Base-by-base conservation (phyloP, 2,888 invertebrate genomes). In the Monoplex corrugatus region DNA sequence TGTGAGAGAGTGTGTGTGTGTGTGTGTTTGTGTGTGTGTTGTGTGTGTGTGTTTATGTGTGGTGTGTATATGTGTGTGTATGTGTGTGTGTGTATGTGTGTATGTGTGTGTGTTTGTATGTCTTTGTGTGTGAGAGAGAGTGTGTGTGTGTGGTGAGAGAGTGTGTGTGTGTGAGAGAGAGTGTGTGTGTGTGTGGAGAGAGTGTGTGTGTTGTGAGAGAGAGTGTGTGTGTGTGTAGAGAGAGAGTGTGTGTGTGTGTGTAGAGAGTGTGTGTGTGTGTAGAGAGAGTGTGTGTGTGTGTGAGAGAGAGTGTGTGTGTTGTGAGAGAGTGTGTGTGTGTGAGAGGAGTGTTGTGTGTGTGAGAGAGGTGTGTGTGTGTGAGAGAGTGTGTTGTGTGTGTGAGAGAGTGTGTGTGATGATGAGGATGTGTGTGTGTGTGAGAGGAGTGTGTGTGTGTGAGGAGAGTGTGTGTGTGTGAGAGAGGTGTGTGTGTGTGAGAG, bases 91-190 rank as follows among this genome's bases (percentile, higher is more conserved):
- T 68, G 19, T 68, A n/a, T 68, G 19, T 68, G 68, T 68, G 19
- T 68, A 28, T 23, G 68, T 68, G n/a, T 68, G n/a, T 68, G 28
- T 68, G 68, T 68, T 5, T 68, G 68, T 23, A 28, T 68, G 68
- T 68, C 16, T 68, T 5, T 68, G 10, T 68, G 78, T 78, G 72
- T 19, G 72, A 6, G 72, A 19, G 72, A n/a, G 72, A 19, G 72
- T 72, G 72, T 72, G 72, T 28, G 72, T 72, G 28, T 72, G 28
- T 72, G 72, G 78, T 78, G 72, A 35, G 78, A 35, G 78, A 8
- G 35, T 78, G 78, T 78, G 35, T 78, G 78, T 78, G 35, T 78
- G 78, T 78, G 32, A 35, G 32, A 35, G 35, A 13, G 35, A 13
- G 35, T 35, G 38, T 78, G 32, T 35, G 32, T 35, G 38, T 78